These are phyloP conservation scores for Cerastoderma edule DNA, from an alignment of 2,888 invertebrate genomes.

Conservation along the genomic window DNA sequence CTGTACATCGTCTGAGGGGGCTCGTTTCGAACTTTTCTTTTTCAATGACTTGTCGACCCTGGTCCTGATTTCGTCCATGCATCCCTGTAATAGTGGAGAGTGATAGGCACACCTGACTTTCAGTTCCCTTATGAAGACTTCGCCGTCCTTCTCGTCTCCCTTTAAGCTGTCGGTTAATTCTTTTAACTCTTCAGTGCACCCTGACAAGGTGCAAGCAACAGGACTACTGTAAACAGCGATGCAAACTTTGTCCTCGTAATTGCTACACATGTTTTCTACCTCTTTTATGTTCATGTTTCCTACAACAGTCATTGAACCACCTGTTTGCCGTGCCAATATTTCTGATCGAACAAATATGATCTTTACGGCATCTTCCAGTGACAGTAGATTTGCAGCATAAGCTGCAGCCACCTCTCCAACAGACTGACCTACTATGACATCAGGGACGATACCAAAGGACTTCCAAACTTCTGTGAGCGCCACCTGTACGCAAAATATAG, in stretches of 20 bases:
- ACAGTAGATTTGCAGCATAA: too few relatives aligned
- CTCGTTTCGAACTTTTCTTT: neutral
- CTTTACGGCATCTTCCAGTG: too few relatives aligned
- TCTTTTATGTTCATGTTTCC: constrained; percentile 37
- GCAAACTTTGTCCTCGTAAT: constrained; percentile 23
- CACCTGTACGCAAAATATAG: too few relatives aligned
- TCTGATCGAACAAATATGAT: too few relatives aligned
- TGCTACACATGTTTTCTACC: constrained; percentile 35
- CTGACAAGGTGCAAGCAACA: constrained; percentile 30
- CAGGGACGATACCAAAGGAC: too few relatives aligned
- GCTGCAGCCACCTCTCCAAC: too few relatives aligned
- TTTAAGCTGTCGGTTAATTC: neutral
- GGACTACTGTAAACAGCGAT: constrained; percentile 47
- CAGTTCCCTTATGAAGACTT: constrained; percentile 8
- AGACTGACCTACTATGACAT: too few relatives aligned
- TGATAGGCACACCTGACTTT: constrained; percentile 32
- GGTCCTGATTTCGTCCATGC: neutral
- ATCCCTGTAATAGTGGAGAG: constrained; percentile 7
- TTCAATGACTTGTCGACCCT: neutral
- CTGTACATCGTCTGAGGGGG: neutral
- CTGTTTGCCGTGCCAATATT: constrained; percentile 39
- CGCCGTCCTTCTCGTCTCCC: neutral
- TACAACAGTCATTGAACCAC: constrained; percentile 60
- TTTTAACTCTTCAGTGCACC: neutral
- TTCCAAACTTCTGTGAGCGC: too few relatives aligned